phyloP scores from a whole-genome alignment of 2,113 vertebrate genomes.

The Gnathonemus echidnorhynchus region DNA sequence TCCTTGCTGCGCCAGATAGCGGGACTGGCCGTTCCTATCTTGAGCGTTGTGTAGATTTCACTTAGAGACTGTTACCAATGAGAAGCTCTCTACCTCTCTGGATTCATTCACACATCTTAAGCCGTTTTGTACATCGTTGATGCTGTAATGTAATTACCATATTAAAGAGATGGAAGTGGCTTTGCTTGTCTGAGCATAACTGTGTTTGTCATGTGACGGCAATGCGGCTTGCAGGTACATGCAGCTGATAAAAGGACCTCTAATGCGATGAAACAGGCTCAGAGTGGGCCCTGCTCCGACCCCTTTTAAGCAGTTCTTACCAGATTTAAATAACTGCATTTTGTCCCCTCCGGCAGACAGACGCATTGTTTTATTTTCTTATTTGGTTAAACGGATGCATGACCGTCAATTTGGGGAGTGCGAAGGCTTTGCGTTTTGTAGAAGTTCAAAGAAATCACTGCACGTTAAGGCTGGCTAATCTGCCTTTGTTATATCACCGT shows the following conservation, averaged over 20 bases:
- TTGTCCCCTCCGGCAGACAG: background rate
- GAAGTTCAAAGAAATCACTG: background rate
- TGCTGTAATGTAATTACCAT: constrained; percentile 80
- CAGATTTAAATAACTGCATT: background rate
- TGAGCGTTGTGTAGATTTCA: constrained; percentile 54
- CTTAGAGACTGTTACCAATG: constrained; percentile 67
- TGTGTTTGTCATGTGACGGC: constrained; percentile 27
- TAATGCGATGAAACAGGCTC: constrained; percentile 5
- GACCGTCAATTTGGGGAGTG: background rate
- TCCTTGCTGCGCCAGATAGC: constrained; percentile 43
- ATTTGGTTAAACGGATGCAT: background rate
- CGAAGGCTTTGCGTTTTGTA: background rate
- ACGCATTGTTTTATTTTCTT: background rate
- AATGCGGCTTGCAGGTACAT: constrained; percentile 10
- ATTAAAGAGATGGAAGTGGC: constrained; percentile 80
- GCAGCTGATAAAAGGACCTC: background rate
- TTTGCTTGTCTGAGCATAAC: constrained; percentile 28
- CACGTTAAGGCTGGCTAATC: background rate
- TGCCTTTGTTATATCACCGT: background rate
- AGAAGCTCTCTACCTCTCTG: constrained; percentile 87
- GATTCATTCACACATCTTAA: constrained; percentile 77
- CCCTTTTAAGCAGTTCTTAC: background rate
- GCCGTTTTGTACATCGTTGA: constrained; percentile 76
- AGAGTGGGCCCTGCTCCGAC: background rate
- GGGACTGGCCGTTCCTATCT: constrained; percentile 13